phyloP scores from a whole-genome alignment of 2,888 invertebrate species.

The Cosmia trapezina region DNA sequence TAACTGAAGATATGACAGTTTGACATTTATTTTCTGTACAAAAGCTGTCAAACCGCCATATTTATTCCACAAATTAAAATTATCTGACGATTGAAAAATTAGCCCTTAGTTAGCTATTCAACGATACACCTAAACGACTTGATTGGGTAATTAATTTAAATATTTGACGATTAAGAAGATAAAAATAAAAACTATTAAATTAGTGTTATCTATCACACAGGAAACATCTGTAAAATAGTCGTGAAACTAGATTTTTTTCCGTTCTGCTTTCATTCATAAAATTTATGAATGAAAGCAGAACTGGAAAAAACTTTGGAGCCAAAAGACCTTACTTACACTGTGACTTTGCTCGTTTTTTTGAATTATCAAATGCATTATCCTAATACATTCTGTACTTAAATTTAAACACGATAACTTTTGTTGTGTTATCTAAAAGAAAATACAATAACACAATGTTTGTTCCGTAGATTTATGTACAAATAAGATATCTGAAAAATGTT shows the following conservation, averaged over 20 bases:
- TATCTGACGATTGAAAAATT: too few relatives aligned
- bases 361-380: background rate
- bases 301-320: background rate
- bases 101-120: too few relatives aligned
- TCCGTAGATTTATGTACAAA: background rate
- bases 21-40: too few relatives aligned
- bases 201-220: constrained; percentile 38
- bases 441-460: background rate
- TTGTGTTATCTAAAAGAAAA: background rate
- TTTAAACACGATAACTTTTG: background rate
- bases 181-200: constrained; percentile 36
- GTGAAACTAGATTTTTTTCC: constrained; percentile 16
- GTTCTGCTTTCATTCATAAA: constrained; percentile 37
- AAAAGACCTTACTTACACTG: too few relatives aligned
- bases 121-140: too few relatives aligned
- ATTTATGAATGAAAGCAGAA: too few relatives aligned
- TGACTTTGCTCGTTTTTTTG: background rate
- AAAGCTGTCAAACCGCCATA: too few relatives aligned
- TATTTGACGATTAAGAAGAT: constrained; percentile 24
- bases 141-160: constrained; percentile 21
- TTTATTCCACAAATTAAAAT: too few relatives aligned
- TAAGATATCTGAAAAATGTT: background rate
- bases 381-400: background rate
- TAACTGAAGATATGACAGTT: too few relatives aligned
- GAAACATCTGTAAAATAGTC: constrained; percentile 43